These are phyloP conservation scores for Calyptomena viridis DNA, from an alignment of 2,113 vertebrate genomes.

Conservation along the genomic window DNA sequence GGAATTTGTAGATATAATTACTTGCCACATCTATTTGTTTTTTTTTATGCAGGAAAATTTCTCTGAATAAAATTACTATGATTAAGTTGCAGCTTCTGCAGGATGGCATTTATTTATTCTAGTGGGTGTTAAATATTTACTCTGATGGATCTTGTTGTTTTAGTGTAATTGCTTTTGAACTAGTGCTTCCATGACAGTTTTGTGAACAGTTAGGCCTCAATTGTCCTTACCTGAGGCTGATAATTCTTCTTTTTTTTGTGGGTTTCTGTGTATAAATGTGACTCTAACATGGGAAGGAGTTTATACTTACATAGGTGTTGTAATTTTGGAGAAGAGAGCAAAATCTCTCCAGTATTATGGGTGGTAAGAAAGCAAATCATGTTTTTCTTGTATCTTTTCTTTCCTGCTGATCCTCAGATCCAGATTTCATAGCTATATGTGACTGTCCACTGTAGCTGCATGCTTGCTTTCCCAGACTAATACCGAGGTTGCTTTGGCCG, in stretches of 20 bases:
- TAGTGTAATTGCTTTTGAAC: neutral
- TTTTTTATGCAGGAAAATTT: neutral
- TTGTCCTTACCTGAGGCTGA: neutral
- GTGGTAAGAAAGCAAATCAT: neutral
- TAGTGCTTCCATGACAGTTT: neutral
- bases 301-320: neutral
- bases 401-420: neutral
- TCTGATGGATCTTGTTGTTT: neutral
- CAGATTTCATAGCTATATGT: neutral
- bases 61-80: neutral
- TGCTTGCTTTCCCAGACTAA: neutral
- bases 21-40: neutral
- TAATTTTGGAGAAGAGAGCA: neutral
- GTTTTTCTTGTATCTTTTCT: neutral
- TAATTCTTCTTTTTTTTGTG: neutral
- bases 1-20: neutral
- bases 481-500: neutral
- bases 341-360: neutral
- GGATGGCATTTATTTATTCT: neutral
- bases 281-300: neutral
- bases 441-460: neutral
- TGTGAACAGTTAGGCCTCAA: neutral
- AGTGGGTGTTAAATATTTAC: neutral
- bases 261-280: neutral
- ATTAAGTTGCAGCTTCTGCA: neutral